Evolutionary conservation across 2,113 vertebrate genomes (phyloP), one percentile per base, ranked within the genome.

Genomic region (Dipodomys stephensi): DNA sequence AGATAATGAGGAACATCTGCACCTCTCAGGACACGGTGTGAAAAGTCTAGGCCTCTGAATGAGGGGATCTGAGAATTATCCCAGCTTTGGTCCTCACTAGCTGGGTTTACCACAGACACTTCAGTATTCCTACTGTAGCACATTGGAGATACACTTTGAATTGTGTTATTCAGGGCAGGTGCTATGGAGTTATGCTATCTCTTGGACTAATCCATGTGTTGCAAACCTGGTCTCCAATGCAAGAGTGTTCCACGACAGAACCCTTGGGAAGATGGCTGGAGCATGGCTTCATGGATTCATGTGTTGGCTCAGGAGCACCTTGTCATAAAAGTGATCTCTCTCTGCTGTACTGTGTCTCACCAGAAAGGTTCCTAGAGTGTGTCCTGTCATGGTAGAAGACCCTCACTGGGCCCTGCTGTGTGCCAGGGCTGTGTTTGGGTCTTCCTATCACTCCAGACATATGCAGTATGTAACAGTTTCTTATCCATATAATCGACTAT

Each of bases 211-310:
- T 28, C 44, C 18, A 10, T 32, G 32, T 15, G 28, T 0, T 4
- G 64, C 35, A 32, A 11, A 18, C 3, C 1, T 16, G 20, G 7
- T 28, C 11, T 3, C 1, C 5, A 53, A 2, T 4, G 15, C 23
- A 53, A 23, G 6, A 35, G 10, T 16, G n/a, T 32, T 67, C 53
- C 53, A 57, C 9, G 53, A 57, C 53, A 57, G 53, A 4, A 57
- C 15, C 12, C 15, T 39, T 39, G 12, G 53, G 53, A 18, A 13
- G 15, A 16, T 11, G 53, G 15, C 53, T 57, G 53, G 4, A 13
- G 53, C 15, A 57, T 57, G 3, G 53, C 53, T 57, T 64, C 68
- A 18, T 4, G 27, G 44, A 9, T 19, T 7, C 11, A 19, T 1
- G 4, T 4, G 19, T 9, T 4, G 15, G 15, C 9, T 65, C 27